Base-by-base conservation (phyloP, 2,797 vertebrate species). In the Catharus ustulatus region DNA sequence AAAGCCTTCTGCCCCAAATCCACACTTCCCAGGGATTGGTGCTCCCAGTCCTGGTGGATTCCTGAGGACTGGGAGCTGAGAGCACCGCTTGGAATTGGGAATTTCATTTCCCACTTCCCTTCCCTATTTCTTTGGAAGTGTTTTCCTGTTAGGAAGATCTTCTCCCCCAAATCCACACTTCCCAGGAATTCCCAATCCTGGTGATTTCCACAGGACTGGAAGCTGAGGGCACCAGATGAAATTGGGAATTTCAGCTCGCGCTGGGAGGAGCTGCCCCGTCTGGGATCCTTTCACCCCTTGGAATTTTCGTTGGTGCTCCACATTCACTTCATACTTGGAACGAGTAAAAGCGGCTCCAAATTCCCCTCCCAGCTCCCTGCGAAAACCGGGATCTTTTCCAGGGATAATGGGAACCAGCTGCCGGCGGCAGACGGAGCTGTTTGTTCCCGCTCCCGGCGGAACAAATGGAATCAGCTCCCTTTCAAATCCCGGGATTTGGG, bases 341-440 rank as follows among this genome's bases (percentile, higher is more conserved):
- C 4, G 57, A 92, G 86, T 21, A 9, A 58, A 89, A 93, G 49
- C 5, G 23, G 68, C 74, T 93, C 86, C 62, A 17, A 16, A 54
- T 29, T 76, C 91, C 42, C 90, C 92, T 94, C 91, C 87, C 66
- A 17, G 71, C 43, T 95, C 89, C 67, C 82, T 32, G 78, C 42
- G 51, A 84, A 74, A 45, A 77, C 6, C 1, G 54, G 93, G 96
- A 94, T 62, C 84, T 42, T 48, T 42, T 91, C 91, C 93, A 82
- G 71, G 72, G 19, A 64, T 97, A 95, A 97, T 93, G 69, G 19
- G 68, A 95, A 95, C 43, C 96, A 97, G 96, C 94, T 97, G 96
- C 64, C 6, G 54, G 29, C 4, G 21, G 69, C 63, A 6, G 64
- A 7, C 76, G 36, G 94, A 88, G 93, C 68, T 11, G 66, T 90